These are phyloP conservation scores for Opisthograptis luteolata DNA, from an alignment of 2,888 invertebrate species.

Conservation along the genomic window DNA sequence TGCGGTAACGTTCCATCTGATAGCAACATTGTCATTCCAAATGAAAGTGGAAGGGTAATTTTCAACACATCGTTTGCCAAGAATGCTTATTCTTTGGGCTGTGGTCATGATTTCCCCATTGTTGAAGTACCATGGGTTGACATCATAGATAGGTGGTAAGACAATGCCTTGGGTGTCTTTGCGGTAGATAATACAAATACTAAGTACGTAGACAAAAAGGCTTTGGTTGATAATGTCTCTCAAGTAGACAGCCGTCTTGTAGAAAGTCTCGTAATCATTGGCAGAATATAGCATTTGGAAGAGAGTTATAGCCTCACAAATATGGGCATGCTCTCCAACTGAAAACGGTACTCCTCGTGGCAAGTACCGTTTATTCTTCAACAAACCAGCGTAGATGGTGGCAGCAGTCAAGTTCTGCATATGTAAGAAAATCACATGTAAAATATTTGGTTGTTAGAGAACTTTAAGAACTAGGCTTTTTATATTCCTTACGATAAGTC, in stretches of 20 bases:
- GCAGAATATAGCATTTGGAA: constrained; percentile 88
- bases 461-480: too few species aligned
- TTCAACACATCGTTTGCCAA: constrained; percentile 57
- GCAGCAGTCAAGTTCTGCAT: constrained; percentile 82
- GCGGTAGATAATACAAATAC: constrained; percentile 86
- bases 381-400: constrained; percentile 80
- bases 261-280: constrained; percentile 88
- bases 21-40: constrained; percentile 76
- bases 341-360: constrained; percentile 86
- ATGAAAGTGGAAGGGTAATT: constrained; percentile 58
- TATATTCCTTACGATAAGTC: too few species aligned
- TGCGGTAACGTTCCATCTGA: constrained; percentile 86
- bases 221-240: constrained; percentile 88
- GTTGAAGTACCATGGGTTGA: constrained; percentile 89
- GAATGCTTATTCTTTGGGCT: constrained; percentile 84
- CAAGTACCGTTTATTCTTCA: constrained; percentile 79
- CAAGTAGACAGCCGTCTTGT: constrained; percentile 87
- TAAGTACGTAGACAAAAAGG: constrained; percentile 87
- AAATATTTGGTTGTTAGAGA: too few species aligned
- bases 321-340: constrained; percentile 79
- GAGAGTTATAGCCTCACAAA: constrained; percentile 85
- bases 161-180: constrained; percentile 86
- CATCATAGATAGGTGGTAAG: constrained; percentile 89
- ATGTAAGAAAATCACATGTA: not conserved
- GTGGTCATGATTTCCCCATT: constrained; percentile 87